phyloP scores from a whole-genome alignment of 2,113 vertebrate genomes.

The Struthio camelus region DNA sequence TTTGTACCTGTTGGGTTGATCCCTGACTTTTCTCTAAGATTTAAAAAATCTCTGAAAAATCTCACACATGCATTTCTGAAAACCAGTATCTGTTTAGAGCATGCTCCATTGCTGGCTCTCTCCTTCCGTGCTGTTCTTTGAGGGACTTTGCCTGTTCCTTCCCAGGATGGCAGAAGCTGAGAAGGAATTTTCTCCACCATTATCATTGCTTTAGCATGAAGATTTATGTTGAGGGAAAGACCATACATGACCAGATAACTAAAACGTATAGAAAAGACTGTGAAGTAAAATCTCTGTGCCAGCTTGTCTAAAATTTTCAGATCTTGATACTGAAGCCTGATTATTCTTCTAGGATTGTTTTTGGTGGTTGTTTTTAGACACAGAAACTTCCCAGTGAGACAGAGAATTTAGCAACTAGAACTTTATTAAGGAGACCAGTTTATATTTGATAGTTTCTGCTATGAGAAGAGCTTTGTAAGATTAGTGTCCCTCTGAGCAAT shows the following conservation, averaged over 20 bases:
- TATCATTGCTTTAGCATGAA: background rate
- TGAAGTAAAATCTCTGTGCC: background rate
- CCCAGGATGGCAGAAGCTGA: background rate
- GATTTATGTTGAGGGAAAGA: background rate
- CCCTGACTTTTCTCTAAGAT: background rate
- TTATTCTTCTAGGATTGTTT: background rate
- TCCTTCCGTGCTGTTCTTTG: background rate
- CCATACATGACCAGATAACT: too few species aligned
- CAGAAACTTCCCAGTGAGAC: background rate
- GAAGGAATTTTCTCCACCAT: background rate
- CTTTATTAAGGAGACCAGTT: constrained; percentile 20
- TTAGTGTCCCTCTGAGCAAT: constrained; percentile 74
- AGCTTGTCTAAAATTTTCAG: background rate
- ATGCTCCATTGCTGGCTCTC: background rate
- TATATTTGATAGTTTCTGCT: constrained; percentile 70
- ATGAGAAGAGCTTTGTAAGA: constrained; percentile 37
- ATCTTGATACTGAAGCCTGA: background rate
- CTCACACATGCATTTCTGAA: background rate
- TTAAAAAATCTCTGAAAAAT: background rate
- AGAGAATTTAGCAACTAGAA: constrained; percentile 7
- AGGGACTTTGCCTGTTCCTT: background rate
- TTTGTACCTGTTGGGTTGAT: background rate
- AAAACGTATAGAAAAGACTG: background rate
- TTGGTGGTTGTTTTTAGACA: background rate
- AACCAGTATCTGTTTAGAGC: rapidly evolving